phyloP scores from a whole-genome alignment of 2,888 invertebrate species.

The Drosophila putrida region DNA sequence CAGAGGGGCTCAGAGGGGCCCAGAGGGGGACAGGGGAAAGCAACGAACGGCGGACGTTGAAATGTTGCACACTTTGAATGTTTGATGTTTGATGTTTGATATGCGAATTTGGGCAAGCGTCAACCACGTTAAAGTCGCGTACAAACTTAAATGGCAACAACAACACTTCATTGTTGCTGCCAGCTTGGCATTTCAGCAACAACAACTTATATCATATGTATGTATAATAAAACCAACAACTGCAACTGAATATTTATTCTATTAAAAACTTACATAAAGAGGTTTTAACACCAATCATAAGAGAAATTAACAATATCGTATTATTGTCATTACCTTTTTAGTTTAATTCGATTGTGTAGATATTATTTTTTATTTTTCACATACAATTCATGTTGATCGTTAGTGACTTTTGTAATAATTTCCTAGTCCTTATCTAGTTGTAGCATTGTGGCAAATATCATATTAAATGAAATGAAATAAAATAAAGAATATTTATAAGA shows the following conservation, averaged over 20 bases:
- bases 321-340: no score
- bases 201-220: not conserved
- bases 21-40: not conserved
- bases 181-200: constrained; percentile 28
- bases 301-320: no score
- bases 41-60: constrained; percentile 52
- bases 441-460: no score
- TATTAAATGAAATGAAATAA: no score
- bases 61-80: constrained; percentile 72
- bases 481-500: no score
- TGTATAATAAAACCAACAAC: constrained; percentile 19
- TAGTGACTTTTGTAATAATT: no score
- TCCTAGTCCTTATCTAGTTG: no score
- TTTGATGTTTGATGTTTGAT: constrained; percentile 73
- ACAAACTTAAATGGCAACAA: constrained; percentile 56
- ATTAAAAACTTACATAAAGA: no score
- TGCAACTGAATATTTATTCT: constrained; percentile 7
- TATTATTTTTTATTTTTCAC: no score
- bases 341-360: no score
- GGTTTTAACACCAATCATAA: no score
- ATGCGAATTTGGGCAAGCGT: constrained; percentile 78
- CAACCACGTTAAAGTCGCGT: constrained; percentile 45
- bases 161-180: constrained; percentile 51
- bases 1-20: not conserved
- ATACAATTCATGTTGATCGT: no score